These are phyloP conservation scores for Eulemur rufifrons DNA, from an alignment of 2,113 vertebrate genomes.

Conservation along the genomic window DNA sequence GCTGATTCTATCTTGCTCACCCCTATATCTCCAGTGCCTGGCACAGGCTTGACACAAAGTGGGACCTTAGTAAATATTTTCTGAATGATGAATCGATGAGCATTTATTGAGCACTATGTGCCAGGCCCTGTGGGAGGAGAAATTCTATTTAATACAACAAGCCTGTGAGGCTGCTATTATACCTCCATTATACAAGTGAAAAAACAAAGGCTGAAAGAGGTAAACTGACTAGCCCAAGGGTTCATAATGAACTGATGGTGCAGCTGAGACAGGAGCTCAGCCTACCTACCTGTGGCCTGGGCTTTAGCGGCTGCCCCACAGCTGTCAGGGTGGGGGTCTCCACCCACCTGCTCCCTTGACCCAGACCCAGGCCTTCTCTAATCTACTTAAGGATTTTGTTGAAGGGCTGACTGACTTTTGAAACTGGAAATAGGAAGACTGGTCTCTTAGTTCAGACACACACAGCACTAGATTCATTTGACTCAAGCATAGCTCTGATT, in stretches of 20 bases:
- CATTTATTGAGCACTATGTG: neutral
- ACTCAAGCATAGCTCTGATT: neutral
- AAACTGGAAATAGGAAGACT: slow-evolving; percentile 17
- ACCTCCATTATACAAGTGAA: neutral
- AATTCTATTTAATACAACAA: neutral
- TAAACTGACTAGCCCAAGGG: neutral
- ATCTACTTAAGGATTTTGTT: neutral
- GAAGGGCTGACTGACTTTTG: slow-evolving; percentile 22
- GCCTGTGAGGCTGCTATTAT: neutral
- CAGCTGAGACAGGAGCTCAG: neutral
- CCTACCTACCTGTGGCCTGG: neutral
- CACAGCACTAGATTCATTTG: neutral
- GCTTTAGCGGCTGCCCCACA: neutral
- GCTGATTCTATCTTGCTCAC: neutral
- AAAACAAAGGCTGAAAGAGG: neutral
- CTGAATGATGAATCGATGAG: neutral
- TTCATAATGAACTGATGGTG: neutral
- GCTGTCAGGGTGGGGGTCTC: neutral
- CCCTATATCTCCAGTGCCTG: neutral
- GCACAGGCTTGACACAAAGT: slow-evolving; percentile 1
- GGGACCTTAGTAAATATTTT: neutral
- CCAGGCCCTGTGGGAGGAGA: neutral
- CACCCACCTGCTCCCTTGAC: neutral
- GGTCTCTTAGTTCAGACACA: neutral
- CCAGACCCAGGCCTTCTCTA: neutral